Conservation (phyloP, 2,113 vertebrate genomes). For the Martes martes region DNA sequence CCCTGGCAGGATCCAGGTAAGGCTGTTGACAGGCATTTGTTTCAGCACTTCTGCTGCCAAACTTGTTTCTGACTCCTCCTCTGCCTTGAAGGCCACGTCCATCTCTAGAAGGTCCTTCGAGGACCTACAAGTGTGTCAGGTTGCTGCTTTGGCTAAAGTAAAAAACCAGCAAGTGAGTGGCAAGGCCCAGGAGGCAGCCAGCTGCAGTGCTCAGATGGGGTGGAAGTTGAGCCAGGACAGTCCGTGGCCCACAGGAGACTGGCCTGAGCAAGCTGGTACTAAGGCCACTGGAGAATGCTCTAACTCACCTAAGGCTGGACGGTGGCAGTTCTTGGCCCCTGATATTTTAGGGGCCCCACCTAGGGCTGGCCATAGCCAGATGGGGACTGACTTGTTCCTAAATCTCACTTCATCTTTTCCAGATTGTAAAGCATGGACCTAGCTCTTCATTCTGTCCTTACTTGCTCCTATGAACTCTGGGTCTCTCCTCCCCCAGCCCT, state of each 20-base stretch:
- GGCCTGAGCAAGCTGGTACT: background rate
- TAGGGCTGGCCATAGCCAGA: background rate
- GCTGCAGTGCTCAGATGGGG: background rate
- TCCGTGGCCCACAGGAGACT: background rate
- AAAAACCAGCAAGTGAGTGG: background rate
- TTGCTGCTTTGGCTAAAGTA: background rate
- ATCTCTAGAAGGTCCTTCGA: background rate
- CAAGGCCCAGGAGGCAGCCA: background rate
- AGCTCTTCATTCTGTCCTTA: background rate
- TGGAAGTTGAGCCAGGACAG: background rate
- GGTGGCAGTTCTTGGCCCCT: background rate
- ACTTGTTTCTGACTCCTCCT: background rate
- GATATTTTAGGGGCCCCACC: background rate
- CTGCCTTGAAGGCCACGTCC: background rate
- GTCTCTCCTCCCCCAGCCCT: background rate
- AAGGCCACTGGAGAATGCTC: background rate
- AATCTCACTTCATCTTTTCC: background rate
- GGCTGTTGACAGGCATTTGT: background rate
- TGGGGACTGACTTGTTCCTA: background rate
- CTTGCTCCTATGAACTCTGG: background rate
- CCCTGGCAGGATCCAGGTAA: conserved; percentile 96
- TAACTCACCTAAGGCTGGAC: background rate
- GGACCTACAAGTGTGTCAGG: background rate
- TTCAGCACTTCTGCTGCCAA: background rate
- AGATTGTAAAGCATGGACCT: background rate